A percentile compares a stretch with the other conserved stretches of the same genome.
These are phyloP conservation scores for Bembecia ichneumoniformis DNA, from an alignment of 2,888 invertebrate genomes.

Conservation along the genomic window DNA sequence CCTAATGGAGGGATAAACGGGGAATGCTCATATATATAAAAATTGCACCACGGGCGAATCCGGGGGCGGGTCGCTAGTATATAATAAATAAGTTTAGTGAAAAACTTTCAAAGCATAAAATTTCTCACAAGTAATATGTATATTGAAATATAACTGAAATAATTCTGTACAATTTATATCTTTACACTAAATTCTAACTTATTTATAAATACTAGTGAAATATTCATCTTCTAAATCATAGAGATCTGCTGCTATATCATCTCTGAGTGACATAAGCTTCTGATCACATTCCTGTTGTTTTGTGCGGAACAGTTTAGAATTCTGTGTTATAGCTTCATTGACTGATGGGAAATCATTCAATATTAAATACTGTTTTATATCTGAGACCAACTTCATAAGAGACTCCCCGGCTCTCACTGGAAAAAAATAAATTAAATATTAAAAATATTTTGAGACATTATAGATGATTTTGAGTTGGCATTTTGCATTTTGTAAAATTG, in stretches of 20 bases:
- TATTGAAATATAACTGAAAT: too few relatives aligned
- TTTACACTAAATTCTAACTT: slow-evolving; percentile 8
- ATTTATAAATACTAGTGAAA: slow-evolving; percentile 88
- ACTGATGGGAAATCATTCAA: slow-evolving; percentile 98
- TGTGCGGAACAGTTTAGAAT: slow-evolving; percentile 89
- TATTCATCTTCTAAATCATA: slow-evolving; percentile 95
- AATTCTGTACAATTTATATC: too few relatives aligned
- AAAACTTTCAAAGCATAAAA: too few relatives aligned
- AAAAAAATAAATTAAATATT: slow-evolving; percentile 18
- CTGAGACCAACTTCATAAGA: slow-evolving; percentile 95
- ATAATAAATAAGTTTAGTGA: too few relatives aligned
- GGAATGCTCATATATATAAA: too few relatives aligned
- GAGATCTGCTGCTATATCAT: slow-evolving; percentile 95
- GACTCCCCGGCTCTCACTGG: slow-evolving; percentile 96
- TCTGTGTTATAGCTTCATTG: slow-evolving; percentile 96
- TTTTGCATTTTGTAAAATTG: too few relatives aligned
- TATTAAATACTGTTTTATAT: slow-evolving; percentile 97
- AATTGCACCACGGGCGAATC: too few relatives aligned
- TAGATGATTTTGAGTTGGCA: neutral
- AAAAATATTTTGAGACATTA: too few relatives aligned
- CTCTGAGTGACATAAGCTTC: slow-evolving; percentile 90
- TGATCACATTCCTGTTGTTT: slow-evolving; percentile 95
- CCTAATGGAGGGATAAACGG: too few relatives aligned
- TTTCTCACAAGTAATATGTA: too few relatives aligned
- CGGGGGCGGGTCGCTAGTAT: too few relatives aligned